Evolutionary conservation across 2,797 vertebrate species (phyloP).

Genomic region (Gobionotothen gibberifrons): DNA sequence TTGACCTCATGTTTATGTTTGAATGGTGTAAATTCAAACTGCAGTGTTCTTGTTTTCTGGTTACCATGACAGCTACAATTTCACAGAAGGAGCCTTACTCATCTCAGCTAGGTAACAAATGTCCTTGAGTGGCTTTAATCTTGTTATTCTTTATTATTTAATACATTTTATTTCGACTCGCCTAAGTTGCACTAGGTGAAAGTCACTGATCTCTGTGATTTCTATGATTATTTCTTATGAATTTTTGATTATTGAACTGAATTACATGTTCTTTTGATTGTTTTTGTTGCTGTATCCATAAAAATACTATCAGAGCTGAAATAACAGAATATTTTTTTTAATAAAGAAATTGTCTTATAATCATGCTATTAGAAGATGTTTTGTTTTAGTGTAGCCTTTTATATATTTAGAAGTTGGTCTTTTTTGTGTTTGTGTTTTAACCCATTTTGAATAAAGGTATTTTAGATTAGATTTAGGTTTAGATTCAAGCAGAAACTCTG

Average conservation of each 20-base stretch:
- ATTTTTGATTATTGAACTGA: neutral
- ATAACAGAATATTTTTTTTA: no score
- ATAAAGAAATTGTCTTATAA: no score
- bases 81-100: neutral
- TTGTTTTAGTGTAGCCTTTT: no score
- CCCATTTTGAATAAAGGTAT: no score
- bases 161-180: neutral
- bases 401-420: no score
- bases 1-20: neutral
- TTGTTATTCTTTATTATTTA: neutral
- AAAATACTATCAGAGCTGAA: no score
- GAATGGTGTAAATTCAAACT: neutral
- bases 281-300: no score
- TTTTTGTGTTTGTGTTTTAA: no score
- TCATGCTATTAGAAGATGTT: no score
- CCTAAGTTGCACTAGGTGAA: neutral
- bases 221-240: neutral
- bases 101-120: conserved; percentile 23
- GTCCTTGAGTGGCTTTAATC: neutral
- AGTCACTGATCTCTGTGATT: neutral
- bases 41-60: conserved; percentile 13
- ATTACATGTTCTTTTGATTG: neutral
- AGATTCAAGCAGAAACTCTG: neutral
- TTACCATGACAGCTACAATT: conserved; percentile 38
- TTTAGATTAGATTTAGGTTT: neutral